These are phyloP conservation scores for Sebastiscus albofasciatus DNA, from an alignment of 2,797 vertebrate species.

Conservation along the genomic window DNA sequence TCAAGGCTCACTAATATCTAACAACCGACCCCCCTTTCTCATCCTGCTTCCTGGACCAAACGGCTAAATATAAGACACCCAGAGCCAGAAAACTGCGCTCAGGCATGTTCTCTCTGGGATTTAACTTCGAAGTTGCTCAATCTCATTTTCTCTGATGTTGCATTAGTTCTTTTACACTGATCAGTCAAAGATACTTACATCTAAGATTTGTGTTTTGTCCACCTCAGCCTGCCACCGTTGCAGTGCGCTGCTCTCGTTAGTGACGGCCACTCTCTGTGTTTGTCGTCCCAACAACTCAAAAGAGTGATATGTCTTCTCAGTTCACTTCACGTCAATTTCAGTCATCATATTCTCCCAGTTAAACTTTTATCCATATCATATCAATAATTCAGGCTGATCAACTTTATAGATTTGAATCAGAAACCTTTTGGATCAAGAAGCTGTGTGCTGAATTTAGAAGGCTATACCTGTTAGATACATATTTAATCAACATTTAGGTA, in stretches of 20 bases:
- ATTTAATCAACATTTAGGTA: background rate
- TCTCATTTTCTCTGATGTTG: background rate
- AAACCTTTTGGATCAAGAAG: background rate
- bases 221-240: background rate
- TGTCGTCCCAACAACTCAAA: background rate
- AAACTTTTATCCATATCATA: background rate
- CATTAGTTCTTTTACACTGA: background rate
- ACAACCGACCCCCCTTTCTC: constrained; percentile 41
- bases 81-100: background rate
- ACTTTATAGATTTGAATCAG: background rate
- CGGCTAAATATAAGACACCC: constrained; percentile 75
- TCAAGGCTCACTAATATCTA: constrained; percentile 62
- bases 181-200: background rate
- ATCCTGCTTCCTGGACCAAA: constrained; percentile 77
- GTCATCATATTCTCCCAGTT: background rate
- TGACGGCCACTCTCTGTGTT: background rate
- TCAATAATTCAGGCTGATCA: background rate
- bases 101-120: background rate
- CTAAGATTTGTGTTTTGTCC: background rate
- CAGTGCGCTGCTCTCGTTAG: background rate
- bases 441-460: background rate
- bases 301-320: background rate
- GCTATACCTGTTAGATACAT: background rate
- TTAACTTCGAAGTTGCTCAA: background rate
- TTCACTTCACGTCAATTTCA: background rate